Evolutionary conservation across 2,113 vertebrate species (phyloP).

Genomic region (Sylvilagus bachmani): DNA sequence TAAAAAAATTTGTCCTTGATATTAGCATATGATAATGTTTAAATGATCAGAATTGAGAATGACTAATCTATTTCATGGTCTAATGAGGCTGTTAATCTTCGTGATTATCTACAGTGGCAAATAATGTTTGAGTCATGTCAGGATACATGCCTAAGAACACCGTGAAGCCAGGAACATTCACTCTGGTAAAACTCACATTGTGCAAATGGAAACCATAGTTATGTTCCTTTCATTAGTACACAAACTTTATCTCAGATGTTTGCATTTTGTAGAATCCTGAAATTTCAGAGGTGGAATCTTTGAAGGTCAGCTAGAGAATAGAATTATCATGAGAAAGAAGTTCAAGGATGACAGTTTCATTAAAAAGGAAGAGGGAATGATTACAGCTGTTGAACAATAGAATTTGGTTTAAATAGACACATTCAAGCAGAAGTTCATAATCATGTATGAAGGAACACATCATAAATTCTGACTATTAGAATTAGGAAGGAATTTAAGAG

Average conservation of each 20-base stretch:
- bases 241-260: background rate
- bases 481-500: slow-evolving; percentile 39
- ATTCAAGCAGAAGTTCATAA: slow-evolving; percentile 10
- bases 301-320: slow-evolving; percentile 43
- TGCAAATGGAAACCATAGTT: background rate
- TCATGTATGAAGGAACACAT: background rate
- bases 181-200: background rate
- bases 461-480: slow-evolving; percentile 53
- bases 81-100: slow-evolving; percentile 37
- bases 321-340: slow-evolving; percentile 11
- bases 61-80: slow-evolving; percentile 3
- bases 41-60: slow-evolving; percentile 40
- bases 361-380: background rate
- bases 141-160: background rate
- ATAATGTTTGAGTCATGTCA: slow-evolving; percentile 1
- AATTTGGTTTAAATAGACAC: slow-evolving; percentile 52
- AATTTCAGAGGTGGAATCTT: slow-evolving; percentile 31
- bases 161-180: background rate
- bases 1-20: slow-evolving; percentile 40
- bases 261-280: slow-evolving; percentile 5
- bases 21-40: slow-evolving; percentile 17
- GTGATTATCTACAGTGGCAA: background rate
- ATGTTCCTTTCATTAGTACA: background rate
- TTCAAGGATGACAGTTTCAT: background rate
- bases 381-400: slow-evolving; percentile 1